Base-by-base conservation (phyloP, 2,888 invertebrate genomes). In the Dioctria linearis region DNA sequence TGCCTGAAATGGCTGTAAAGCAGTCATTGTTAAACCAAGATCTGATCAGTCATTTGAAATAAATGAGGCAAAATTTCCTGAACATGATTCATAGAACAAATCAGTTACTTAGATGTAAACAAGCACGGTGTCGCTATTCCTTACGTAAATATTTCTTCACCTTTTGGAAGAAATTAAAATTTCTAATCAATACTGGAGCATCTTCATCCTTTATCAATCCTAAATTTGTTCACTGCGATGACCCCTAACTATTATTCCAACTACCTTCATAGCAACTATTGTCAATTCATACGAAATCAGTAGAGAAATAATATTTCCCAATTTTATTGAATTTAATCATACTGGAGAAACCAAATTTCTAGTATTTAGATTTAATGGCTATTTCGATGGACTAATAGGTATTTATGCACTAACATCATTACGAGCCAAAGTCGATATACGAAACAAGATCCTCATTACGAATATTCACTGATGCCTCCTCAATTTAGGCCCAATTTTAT, bases 161-260 rank as follows among this genome's bases (percentile, higher is more conserved):
- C 71, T 51, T 82, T 82, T n/a, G 75, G 80, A 61, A 39, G 59
- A 81, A 67, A 5, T 66, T 81, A 11, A 82, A 81, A 81, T 82
- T 78, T 51, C 57, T 82, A 8, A 54, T 82, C 6, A 78, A 80
- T 79, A 80, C 80, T 49, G 81, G 82, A 73, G 78, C 81, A 4
- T 82, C 75, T 5, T 80, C 81, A n/a, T 81, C 78, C 4, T 81
- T 81, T 46, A 80, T 82, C 9, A 82, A 79, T 59, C 80, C 82
- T 3, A 65, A 81, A 79, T 80, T 73, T 49, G 51, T 75, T 42
- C 81, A 66, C 11, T 3, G 25, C 2, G 25, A 61, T 3, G 37
- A 61, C 0, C 61, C 0, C 61, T 25, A n/a, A 80, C 75, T 25
- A 42, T 57, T 46, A 80, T 82, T 46, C 54, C 49, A 9, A 71